Percentiles rank a stretch among this genome's conserved stretches.
Evolutionary conservation across 2,888 invertebrate genomes (phyloP).

Genomic region (Tortrix viridana): DNA sequence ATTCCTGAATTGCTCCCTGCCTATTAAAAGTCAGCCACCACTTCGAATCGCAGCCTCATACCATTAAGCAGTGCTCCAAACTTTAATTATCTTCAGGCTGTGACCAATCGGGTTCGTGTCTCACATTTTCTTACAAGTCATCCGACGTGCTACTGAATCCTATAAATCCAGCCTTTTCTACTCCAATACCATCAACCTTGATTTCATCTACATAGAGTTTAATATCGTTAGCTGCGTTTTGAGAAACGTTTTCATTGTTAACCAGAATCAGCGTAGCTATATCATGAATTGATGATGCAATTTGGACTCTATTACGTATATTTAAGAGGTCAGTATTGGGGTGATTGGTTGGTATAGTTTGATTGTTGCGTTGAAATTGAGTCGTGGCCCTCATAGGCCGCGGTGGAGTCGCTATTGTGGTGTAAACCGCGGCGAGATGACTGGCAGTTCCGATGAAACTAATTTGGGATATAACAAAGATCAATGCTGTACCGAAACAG

Average conservation of each 20-base stretch:
- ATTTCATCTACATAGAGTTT: slow-evolving; percentile 53
- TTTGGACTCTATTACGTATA: slow-evolving; percentile 68
- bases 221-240: slow-evolving; percentile 54
- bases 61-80: slow-evolving; percentile 82
- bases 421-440: slow-evolving; percentile 79
- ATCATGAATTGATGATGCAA: slow-evolving; percentile 57
- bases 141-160: slow-evolving; percentile 82
- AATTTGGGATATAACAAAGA: slow-evolving; percentile 82
- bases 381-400: slow-evolving; percentile 65
- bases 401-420: slow-evolving; percentile 75
- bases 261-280: slow-evolving; percentile 61
- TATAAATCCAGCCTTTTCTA: slow-evolving; percentile 54
- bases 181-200: slow-evolving; percentile 54
- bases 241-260: slow-evolving; percentile 57
- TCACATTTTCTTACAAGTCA: slow-evolving; percentile 80
- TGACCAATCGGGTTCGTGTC: slow-evolving; percentile 84
- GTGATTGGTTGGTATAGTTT: slow-evolving; percentile 51
- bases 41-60: slow-evolving; percentile 79
- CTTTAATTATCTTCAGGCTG: slow-evolving; percentile 84
- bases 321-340: slow-evolving; percentile 58
- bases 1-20: slow-evolving; percentile 79
- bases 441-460: slow-evolving; percentile 80
- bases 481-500: slow-evolving; percentile 78
- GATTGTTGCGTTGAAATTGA: slow-evolving; percentile 61
- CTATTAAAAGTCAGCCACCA: slow-evolving; percentile 82